Evolutionary conservation across 2,888 invertebrate genomes (phyloP).

Genomic region (Sialis fuliginosa): DNA sequence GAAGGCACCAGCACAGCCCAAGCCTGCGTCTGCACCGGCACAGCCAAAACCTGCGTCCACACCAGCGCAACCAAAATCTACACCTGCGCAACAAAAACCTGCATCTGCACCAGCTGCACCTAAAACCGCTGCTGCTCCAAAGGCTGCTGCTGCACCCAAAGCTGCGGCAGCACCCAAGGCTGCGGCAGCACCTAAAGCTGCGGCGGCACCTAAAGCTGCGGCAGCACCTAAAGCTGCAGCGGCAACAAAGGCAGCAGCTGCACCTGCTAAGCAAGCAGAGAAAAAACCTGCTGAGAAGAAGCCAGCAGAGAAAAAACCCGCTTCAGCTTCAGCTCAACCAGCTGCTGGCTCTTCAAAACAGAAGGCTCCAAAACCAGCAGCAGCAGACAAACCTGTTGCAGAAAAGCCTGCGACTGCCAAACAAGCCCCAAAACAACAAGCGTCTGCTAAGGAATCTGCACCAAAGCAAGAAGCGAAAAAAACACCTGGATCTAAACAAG

Average conservation of each 20-base stretch:
- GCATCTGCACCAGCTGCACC: constrained; percentile 26
- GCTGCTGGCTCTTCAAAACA: constrained; percentile 20
- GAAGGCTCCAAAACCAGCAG: constrained; percentile 2
- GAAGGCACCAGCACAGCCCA: constrained; percentile 24
- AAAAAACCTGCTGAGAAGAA: constrained; percentile 18
- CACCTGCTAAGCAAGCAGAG: constrained; percentile 23
- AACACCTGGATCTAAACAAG: constrained; percentile 11
- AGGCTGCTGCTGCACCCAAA: constrained; percentile 12
- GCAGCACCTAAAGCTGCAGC: constrained; percentile 20
- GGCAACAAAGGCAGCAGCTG: constrained; percentile 25
- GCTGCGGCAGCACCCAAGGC: constrained; percentile 21
- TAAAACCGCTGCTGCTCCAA: constrained; percentile 22
- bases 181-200: constrained; percentile 21
- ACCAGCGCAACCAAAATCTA: constrained; percentile 22
- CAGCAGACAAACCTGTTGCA: constrained; percentile 12
- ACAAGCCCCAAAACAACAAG: constrained; percentile 21
- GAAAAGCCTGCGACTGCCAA: constrained; percentile 33
- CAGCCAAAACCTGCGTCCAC: constrained; percentile 22
- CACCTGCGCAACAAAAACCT: constrained; percentile 25
- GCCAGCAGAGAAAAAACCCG: constrained; percentile 17
- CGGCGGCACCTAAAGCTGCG: constrained; percentile 21
- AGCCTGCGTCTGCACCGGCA: constrained; percentile 21
- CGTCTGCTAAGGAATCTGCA: constrained; percentile 17
- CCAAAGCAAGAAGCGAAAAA: constrained; percentile 17
- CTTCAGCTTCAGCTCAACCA: constrained; percentile 22